Evolutionary conservation across 2,888 invertebrate species (phyloP).

Genomic region (Drosophila mimica): DNA sequence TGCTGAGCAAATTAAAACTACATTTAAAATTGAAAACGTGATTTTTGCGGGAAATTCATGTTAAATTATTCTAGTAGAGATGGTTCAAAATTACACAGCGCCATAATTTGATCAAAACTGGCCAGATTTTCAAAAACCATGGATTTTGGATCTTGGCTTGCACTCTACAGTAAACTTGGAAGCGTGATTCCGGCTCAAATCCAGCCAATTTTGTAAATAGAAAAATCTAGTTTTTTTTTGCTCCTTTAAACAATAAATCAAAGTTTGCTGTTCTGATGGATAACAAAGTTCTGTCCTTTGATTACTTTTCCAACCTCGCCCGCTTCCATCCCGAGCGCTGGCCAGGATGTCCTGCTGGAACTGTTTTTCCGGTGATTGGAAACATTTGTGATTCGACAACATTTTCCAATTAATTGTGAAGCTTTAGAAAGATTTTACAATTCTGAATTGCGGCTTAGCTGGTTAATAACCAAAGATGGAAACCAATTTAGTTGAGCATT

Average conservation of each 20-base stretch:
- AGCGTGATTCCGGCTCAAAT: not conserved
- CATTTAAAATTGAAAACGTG: not conserved
- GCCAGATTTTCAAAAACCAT: not conserved
- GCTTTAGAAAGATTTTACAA: not conserved
- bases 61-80: not conserved
- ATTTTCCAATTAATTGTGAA: conserved; percentile 14
- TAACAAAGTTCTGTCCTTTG: conserved; percentile 19
- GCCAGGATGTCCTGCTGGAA: conserved; percentile 8
- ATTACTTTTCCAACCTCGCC: conserved; percentile 1
- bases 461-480: not conserved
- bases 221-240: not conserved
- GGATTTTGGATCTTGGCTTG: not conserved
- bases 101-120: not conserved
- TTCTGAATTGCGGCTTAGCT: not conserved
- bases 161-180: not conserved
- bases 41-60: not conserved
- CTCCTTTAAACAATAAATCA: conserved; percentile 28
- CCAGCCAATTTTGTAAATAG: no score
- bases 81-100: not conserved
- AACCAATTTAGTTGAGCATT: not conserved
- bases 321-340: not conserved
- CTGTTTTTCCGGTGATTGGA: conserved; percentile 12
- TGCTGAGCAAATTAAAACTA: not conserved
- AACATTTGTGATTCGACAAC: not conserved
- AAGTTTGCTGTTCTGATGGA: conserved; percentile 3